These are phyloP conservation scores for Neoaliturus tenellus DNA, from an alignment of 2,888 invertebrate genomes.

Conservation along the genomic window DNA sequence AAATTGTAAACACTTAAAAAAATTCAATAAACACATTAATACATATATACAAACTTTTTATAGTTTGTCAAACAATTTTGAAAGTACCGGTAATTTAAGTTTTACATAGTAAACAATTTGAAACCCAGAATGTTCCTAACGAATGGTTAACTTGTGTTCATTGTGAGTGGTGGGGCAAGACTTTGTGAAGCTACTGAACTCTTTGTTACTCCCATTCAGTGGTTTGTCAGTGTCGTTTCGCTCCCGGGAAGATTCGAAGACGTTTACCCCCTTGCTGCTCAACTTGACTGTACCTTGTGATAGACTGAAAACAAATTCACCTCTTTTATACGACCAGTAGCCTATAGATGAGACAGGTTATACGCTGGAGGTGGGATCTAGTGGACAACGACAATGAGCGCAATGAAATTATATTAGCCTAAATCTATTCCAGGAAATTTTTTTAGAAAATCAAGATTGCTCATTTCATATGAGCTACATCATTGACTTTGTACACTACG, in stretches of 20 bases:
- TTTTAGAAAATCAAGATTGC: no score
- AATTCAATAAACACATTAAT: no score
- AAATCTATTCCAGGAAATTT: no score
- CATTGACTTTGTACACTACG: no score
- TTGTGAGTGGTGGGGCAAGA: background rate
- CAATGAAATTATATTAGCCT: no score
- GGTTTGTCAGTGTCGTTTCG: background rate
- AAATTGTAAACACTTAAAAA: no score
- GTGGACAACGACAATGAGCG: background rate
- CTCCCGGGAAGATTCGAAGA: background rate
- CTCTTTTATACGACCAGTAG: constrained; percentile 19
- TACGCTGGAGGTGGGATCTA: background rate
- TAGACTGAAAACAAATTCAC: constrained; percentile 33
- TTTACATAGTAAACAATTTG: no score
- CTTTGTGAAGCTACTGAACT: background rate
- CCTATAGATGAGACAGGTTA: background rate
- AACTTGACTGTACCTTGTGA: constrained; percentile 14
- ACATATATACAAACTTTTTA: no score
- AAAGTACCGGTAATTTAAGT: no score
- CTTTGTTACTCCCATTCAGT: background rate
- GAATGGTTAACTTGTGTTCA: background rate
- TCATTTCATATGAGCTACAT: no score
- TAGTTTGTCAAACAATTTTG: no score
- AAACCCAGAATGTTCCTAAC: background rate
- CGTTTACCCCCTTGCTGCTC: background rate